A percentile compares a stretch with the other conserved stretches of the same genome.
Conservation (phyloP, 30 jellyfish, hydroid and myxozoan species). For the Catostylus mosaicus region DNA sequence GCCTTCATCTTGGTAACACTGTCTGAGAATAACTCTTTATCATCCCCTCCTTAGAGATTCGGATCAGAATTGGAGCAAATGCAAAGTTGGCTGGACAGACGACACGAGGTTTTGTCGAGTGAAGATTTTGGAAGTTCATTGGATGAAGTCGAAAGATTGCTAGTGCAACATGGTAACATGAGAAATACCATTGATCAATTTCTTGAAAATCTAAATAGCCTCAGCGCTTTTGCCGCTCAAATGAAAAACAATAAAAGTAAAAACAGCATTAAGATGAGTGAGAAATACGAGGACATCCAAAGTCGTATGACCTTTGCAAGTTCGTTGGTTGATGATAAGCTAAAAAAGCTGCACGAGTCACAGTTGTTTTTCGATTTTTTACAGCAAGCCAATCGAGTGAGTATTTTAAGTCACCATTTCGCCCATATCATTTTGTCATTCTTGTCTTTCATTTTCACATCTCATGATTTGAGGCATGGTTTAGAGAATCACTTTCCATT, state of each 20-base stretch:
- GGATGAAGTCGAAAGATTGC: conserved; percentile 39
- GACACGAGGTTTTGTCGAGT: conserved; percentile 2
- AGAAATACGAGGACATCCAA: conserved; percentile 32
- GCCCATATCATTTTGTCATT: too few relatives aligned
- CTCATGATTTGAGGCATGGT: background rate
- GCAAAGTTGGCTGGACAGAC: conserved; percentile 63
- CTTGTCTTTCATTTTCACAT: background rate
- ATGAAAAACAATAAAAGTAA: conserved; percentile 7
- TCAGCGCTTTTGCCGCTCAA: conserved; percentile 13
- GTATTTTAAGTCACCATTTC: background rate
- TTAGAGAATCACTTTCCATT: too few relatives aligned
- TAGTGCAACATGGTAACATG: conserved; percentile 25
- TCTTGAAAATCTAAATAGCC: conserved; percentile 29
- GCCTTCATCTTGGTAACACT: too few relatives aligned
- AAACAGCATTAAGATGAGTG: conserved; percentile 9
- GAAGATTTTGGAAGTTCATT: conserved; percentile 25
- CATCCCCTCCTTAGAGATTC: conserved; percentile 32
- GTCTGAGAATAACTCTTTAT: too few relatives aligned
- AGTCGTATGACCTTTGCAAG: conserved; percentile 21
- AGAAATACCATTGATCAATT: conserved; percentile 23
- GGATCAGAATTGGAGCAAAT: conserved; percentile 62
- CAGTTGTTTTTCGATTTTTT: conserved; percentile 43
- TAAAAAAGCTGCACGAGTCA: conserved; percentile 25
- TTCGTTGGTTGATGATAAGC: conserved; percentile 6
- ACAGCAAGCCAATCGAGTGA: conserved; percentile 25